Evolutionary conservation across 2,113 vertebrate species (phyloP).

Genomic region (Cololabis saira): DNA sequence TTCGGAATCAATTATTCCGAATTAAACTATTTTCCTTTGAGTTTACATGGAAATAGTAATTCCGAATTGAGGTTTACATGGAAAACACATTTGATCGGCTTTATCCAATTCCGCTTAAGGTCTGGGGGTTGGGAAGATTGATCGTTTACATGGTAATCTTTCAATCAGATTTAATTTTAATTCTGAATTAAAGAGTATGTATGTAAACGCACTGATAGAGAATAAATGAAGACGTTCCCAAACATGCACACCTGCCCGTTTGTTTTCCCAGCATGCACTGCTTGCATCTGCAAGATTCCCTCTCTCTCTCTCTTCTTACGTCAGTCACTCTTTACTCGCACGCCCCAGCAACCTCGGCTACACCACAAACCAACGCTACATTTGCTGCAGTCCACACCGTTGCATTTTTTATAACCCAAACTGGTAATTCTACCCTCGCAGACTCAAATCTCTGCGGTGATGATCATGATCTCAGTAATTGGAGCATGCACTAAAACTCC

Average conservation of each 20-base stretch:
- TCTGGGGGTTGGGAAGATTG: too few relatives aligned
- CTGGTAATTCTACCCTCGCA: conserved; percentile 37
- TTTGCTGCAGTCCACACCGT: conserved; percentile 16
- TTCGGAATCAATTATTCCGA: too few relatives aligned
- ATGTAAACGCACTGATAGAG: too few relatives aligned
- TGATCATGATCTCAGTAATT: conserved; percentile 54
- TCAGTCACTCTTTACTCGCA: background rate
- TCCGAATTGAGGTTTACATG: too few relatives aligned
- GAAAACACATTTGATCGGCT: too few relatives aligned
- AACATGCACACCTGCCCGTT: conserved; percentile 37
- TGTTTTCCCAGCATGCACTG: conserved; percentile 29
- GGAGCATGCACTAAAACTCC: conserved; percentile 52
- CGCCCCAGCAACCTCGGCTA: background rate
- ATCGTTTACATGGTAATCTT: too few relatives aligned
- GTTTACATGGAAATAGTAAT: too few relatives aligned
- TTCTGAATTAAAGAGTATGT: too few relatives aligned
- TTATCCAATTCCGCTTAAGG: too few relatives aligned
- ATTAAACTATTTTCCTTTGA: too few relatives aligned
- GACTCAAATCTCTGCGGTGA: conserved; percentile 33
- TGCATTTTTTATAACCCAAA: conserved; percentile 47
- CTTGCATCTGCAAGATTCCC: conserved; percentile 37
- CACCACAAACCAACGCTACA: conserved; percentile 9
- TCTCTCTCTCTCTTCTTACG: background rate
- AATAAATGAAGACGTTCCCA: conserved; percentile 61
- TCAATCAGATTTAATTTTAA: too few relatives aligned